Evolutionary conservation across 2,888 invertebrate species (phyloP).

Genomic region (Sipha maydis): DNA sequence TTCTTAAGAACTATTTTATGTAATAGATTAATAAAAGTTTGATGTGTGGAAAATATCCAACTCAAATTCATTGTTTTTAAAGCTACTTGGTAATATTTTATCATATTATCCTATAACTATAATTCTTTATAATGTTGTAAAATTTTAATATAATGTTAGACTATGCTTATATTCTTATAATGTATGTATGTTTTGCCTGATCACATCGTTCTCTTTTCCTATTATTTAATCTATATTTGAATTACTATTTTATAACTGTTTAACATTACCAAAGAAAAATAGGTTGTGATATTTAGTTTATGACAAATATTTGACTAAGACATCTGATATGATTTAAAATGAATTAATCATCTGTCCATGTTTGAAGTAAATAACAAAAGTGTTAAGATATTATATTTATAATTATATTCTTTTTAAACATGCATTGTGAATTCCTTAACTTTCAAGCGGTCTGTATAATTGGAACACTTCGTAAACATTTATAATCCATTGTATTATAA

Average conservation of each 20-base stretch:
- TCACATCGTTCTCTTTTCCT: neutral
- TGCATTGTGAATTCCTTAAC: neutral
- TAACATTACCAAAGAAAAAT: too few species aligned
- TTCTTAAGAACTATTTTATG: neutral
- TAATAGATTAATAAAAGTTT: neutral
- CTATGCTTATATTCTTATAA: neutral
- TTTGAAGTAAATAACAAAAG: neutral
- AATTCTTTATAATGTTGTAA: neutral
- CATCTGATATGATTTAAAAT: neutral
- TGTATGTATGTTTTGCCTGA: neutral
- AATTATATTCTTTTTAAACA: neutral
- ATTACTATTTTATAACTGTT: neutral
- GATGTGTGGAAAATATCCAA: too few species aligned
- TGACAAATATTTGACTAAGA: neutral
- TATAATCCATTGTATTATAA: slow-evolving; percentile 69
- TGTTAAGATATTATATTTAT: neutral
- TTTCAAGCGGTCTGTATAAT: neutral
- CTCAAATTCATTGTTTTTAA: neutral
- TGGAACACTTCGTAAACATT: neutral
- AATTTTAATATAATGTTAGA: neutral
- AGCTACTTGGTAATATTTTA: neutral
- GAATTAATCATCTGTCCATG: neutral
- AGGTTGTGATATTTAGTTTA: neutral
- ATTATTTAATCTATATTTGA: neutral
- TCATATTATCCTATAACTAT: neutral